A percentile compares a stretch with the other conserved stretches of the same genome.
Conservation (phyloP, 2,888 invertebrate genomes). For the Noctua janthina region DNA sequence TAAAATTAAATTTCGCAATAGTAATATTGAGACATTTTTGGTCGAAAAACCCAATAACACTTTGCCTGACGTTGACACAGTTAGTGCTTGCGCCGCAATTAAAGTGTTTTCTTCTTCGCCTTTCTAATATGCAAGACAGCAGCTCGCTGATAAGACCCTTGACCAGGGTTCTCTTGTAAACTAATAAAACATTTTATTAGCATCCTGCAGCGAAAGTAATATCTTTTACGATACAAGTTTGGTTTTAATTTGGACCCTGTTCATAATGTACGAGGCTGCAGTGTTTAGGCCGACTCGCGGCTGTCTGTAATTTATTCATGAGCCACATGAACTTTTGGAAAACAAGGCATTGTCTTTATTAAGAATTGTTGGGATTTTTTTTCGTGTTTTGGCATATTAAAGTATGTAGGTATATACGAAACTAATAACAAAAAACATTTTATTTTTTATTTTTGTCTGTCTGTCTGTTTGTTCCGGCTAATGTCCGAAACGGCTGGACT, state of each 20-base stretch:
- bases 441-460: too few relatives aligned
- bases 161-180: slow-evolving; percentile 26
- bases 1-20: too few relatives aligned
- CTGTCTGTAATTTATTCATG: slow-evolving; percentile 47
- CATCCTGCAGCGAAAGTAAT: slow-evolving; percentile 26
- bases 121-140: neutral
- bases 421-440: too few relatives aligned
- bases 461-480: too few relatives aligned
- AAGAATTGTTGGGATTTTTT: slow-evolving; percentile 14
- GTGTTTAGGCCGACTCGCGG: slow-evolving; percentile 6
- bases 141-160: neutral
- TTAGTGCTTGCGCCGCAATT: too few relatives aligned
- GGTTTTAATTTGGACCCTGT: slow-evolving; percentile 46
- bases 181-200: slow-evolving; percentile 56
- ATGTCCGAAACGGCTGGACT: too few relatives aligned
- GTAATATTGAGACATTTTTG: too few relatives aligned
- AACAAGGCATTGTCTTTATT: slow-evolving; percentile 44
- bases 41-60: too few relatives aligned
- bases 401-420: too few relatives aligned
- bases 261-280: slow-evolving; percentile 46
- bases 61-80: too few relatives aligned
- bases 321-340: slow-evolving; percentile 21
- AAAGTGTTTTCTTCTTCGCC: neutral
- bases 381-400: neutral
- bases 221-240: slow-evolving; percentile 51